Base-by-base conservation (phyloP, 2,888 invertebrate species). In the Thymelicus acteon region DNA sequence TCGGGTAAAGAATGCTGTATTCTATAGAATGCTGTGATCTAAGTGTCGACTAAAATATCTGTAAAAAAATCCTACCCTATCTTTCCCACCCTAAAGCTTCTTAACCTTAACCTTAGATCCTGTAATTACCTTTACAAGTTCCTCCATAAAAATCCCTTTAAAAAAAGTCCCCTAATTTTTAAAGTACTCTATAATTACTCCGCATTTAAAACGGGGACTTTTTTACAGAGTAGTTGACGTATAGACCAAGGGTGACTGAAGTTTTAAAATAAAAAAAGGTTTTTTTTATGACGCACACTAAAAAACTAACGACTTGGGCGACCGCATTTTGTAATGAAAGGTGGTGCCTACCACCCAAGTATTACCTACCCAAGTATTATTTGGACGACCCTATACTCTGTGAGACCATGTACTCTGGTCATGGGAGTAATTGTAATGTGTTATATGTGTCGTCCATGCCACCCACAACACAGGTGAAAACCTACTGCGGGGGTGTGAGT, bases 151-250 rank as follows among this genome's bases (percentile, higher is more conserved):
- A 77, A 77, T 47, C 19, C n/a, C 39, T 57, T 72, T 31, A 31
- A 75, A 87, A 87, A 87, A 83, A 82, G 70, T 71, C 76, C 81
- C 85, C 77, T 72, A 70, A 69, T 76, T 86, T 86, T 86, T 85
- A 83, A 82, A 81, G 66, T 75, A 72, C 78, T 74, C 68, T 75
- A 75, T 78, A 82, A 85, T 85, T 81, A 80, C 78, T 74, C 24
- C 72, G 74, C 75, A 77, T 80, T 85, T 83, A 84, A 80, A 73
- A 74, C 77, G n/a, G 82, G 82, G 85, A 77, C 73, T 72, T 78
- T 86, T 86, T 89, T 88, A 71, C 72, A 67, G 61, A 65, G 63
- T 81, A 82, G 80, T 82, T 83, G 80, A 82, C 81, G 80, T 80
- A 84, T 44, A 72, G 60, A 72, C 44, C 15, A 62, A 63, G 63